Evolutionary conservation across 2,797 vertebrate genomes (phyloP).

Genomic region (Chelonia mydas): DNA sequence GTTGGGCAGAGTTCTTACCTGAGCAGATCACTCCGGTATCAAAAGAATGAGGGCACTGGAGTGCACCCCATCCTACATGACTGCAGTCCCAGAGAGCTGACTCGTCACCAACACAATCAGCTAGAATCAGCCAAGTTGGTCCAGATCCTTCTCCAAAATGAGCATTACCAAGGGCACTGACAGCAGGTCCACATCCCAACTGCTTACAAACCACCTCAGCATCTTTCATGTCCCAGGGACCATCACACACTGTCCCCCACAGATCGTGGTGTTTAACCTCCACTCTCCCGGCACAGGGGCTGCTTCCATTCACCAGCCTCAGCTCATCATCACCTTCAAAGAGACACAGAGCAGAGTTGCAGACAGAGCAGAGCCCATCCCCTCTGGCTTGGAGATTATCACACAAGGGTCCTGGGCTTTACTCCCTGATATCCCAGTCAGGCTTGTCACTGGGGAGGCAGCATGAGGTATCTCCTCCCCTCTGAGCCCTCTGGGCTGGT

Average conservation of each 20-base stretch:
- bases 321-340: slow-evolving; percentile 71
- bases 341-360: slow-evolving; percentile 8
- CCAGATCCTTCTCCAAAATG: slow-evolving; percentile 76
- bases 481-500: neutral
- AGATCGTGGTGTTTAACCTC: too few species aligned
- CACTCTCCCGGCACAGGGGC: too few species aligned
- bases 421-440: neutral
- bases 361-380: neutral
- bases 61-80: slow-evolving; percentile 69
- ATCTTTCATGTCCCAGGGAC: slow-evolving; percentile 76
- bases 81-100: slow-evolving; percentile 70
- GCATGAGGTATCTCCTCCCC: neutral
- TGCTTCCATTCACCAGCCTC: slow-evolving; percentile 70
- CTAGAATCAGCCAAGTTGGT: slow-evolving; percentile 71
- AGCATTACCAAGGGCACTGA: slow-evolving; percentile 32
- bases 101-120: slow-evolving; percentile 76
- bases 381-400: neutral
- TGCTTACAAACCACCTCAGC: slow-evolving; percentile 78
- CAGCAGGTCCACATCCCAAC: slow-evolving; percentile 71
- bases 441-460: neutral
- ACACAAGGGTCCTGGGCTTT: neutral
- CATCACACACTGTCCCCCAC: slow-evolving; percentile 78
- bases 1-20: slow-evolving; percentile 64
- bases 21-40: slow-evolving; percentile 75
- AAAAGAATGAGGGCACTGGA: slow-evolving; percentile 72